A percentile compares a stretch with the other conserved stretches of the same genome.
These are phyloP conservation scores for Cheilosia impressa DNA, from an alignment of 2,888 invertebrate species.

Conservation along the genomic window DNA sequence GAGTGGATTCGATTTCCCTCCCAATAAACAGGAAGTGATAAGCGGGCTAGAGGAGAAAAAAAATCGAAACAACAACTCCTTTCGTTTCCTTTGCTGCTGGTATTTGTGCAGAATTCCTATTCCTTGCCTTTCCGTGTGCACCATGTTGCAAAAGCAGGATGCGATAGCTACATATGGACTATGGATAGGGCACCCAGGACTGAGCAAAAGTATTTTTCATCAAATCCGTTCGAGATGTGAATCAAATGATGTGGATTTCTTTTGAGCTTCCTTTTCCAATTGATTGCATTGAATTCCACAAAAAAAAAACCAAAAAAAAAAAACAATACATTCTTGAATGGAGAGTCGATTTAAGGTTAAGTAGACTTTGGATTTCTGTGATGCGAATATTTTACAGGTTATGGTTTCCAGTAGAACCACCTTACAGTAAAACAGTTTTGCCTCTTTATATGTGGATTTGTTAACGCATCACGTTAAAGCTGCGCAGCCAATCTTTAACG, in stretches of 20 bases:
- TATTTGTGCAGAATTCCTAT: conserved; percentile 50
- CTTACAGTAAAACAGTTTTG: too few relatives aligned
- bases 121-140: conserved; percentile 49
- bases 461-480: too few relatives aligned
- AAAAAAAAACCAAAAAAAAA: background rate
- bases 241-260: conserved; percentile 70
- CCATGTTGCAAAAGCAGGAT: conserved; percentile 60
- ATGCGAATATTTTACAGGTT: conserved; percentile 1
- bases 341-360: background rate
- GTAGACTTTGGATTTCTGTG: conserved; percentile 1
- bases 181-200: conserved; percentile 14
- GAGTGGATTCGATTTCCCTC: conserved; percentile 78
- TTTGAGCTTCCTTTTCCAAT: conserved; percentile 56
- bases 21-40: conserved; percentile 79
- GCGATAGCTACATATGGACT: conserved; percentile 20
- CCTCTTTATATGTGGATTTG: too few relatives aligned
- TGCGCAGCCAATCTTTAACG: too few relatives aligned
- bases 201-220: conserved; percentile 67
- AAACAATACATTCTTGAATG: too few relatives aligned
- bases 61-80: conserved; percentile 20
- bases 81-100: conserved; percentile 54
- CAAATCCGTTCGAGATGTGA: conserved; percentile 68
- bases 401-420: too few relatives aligned
- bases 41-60: conserved; percentile 58
- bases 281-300: conserved; percentile 57